Percentiles rank a stretch among this genome's conserved stretches.
phyloP scores from a whole-genome alignment of 2,888 invertebrate species.

The Herminia tarsipennalis region DNA sequence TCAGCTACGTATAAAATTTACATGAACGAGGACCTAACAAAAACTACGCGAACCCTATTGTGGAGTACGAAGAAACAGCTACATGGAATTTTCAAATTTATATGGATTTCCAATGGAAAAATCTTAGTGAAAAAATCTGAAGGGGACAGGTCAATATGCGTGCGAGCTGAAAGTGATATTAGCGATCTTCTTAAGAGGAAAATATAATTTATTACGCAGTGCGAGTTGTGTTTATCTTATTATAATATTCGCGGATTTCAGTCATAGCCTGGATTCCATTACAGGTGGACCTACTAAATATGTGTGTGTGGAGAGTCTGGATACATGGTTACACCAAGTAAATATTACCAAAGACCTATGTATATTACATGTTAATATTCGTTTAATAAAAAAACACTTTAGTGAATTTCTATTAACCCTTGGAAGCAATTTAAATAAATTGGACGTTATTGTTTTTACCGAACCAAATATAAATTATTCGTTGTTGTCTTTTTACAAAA shows the following conservation, averaged over 20 bases:
- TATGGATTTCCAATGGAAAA: conserved; percentile 8
- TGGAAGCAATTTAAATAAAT: not conserved
- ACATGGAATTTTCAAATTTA: conserved; percentile 5
- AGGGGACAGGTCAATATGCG: no score
- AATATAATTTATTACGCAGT: no score
- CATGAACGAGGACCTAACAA: conserved; percentile 2
- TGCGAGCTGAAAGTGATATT: no score
- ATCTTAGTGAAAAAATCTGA: conserved; percentile 7
- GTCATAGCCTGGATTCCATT: no score
- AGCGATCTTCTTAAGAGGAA: no score
- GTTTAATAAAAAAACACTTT: conserved; percentile 8
- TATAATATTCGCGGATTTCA: no score
- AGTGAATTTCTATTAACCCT: conserved; percentile 9
- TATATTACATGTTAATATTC: conserved; percentile 11
- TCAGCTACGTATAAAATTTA: conserved; percentile 3
- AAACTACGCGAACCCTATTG: not conserved
- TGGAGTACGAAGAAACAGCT: conserved; percentile 11
- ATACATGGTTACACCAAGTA: not conserved
- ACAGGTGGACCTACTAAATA: no score
- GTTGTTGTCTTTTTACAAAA: not conserved
- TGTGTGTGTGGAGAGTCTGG: not conserved
- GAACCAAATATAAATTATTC: conserved; percentile 10
- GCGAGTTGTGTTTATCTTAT: no score
- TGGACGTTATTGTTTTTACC: conserved; percentile 12
- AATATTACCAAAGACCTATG: not conserved